These are phyloP conservation scores for Sarcophaga subvicina DNA, from an alignment of 2,888 invertebrate species.

Conservation along the genomic window DNA sequence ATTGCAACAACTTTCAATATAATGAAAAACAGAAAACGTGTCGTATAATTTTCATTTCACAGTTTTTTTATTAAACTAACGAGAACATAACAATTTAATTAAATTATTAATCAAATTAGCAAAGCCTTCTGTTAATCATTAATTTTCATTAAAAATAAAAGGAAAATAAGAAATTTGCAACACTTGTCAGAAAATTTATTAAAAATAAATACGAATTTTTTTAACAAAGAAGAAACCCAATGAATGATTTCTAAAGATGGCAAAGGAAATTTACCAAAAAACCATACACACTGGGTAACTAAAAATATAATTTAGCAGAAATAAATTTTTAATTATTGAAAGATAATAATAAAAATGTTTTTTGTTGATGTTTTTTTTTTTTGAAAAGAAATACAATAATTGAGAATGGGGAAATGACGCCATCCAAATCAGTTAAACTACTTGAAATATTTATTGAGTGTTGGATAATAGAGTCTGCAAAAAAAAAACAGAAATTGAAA, in stretches of 20 bases:
- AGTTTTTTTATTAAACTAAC: no score
- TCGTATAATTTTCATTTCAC: no score
- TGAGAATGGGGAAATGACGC: conserved; percentile 15
- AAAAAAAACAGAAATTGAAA: not conserved
- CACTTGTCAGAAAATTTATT: conserved; percentile 18
- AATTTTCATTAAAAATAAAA: conserved; percentile 13
- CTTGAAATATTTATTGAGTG: conserved; percentile 18
- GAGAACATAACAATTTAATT: conserved; percentile 8
- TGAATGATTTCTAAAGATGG: not conserved
- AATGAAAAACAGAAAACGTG: no score
- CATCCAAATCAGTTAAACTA: conserved; percentile 16
- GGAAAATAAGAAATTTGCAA: conserved; percentile 1
- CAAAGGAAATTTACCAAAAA: conserved; percentile 8
- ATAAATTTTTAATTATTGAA: not conserved
- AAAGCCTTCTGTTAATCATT: not conserved
- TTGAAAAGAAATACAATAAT: not conserved
- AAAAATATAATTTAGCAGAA: not conserved
- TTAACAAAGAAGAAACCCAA: not conserved
- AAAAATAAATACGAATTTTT: not conserved
- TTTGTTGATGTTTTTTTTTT: no score
- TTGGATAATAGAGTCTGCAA: not conserved
- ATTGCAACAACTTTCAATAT: no score
- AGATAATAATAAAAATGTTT: not conserved
- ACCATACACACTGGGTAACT: not conserved
- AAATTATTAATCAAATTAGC: not conserved